Evolutionary conservation across 2,888 invertebrate species (phyloP).

Genomic region (Dryomyza anilis): DNA sequence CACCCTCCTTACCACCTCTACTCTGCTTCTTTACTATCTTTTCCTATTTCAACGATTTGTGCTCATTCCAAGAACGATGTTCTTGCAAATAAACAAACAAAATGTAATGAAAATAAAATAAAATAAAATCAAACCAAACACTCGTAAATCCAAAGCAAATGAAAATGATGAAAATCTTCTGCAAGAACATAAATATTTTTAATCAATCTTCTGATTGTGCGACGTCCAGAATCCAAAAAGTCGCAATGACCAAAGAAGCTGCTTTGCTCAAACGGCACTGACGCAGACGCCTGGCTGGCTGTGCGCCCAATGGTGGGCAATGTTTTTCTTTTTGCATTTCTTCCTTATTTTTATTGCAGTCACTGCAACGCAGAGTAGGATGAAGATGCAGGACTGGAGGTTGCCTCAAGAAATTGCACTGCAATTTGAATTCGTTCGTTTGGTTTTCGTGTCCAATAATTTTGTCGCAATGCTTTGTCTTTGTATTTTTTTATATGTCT

Average conservation of each 20-base stretch:
- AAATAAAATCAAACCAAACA: too few species aligned
- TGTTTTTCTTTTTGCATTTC: background rate
- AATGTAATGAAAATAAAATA: too few species aligned
- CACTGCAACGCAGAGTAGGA: too few species aligned
- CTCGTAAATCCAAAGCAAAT: background rate
- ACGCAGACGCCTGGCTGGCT: background rate
- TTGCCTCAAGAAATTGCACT: slow-evolving; percentile 19
- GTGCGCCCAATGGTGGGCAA: background rate
- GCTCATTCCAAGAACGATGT: too few species aligned
- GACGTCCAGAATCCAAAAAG: background rate
- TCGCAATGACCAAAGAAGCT: background rate
- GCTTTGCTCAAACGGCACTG: background rate
- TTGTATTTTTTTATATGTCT: background rate
- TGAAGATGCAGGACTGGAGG: too few species aligned
- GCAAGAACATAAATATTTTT: slow-evolving; percentile 24
- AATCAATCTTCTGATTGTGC: slow-evolving; percentile 23
- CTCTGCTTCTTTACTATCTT: too few species aligned
- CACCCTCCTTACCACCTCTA: too few species aligned
- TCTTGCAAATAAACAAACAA: too few species aligned
- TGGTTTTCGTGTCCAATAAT: slow-evolving; percentile 7
- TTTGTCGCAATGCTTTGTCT: slow-evolving; percentile 5
- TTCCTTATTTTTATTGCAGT: background rate
- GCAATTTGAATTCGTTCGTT: background rate
- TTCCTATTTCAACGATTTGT: too few species aligned
- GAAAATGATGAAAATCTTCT: slow-evolving; percentile 15